Evolutionary conservation across 1,140 invertebrate species (phyloP).

Genomic region (Apis dorsata): DNA sequence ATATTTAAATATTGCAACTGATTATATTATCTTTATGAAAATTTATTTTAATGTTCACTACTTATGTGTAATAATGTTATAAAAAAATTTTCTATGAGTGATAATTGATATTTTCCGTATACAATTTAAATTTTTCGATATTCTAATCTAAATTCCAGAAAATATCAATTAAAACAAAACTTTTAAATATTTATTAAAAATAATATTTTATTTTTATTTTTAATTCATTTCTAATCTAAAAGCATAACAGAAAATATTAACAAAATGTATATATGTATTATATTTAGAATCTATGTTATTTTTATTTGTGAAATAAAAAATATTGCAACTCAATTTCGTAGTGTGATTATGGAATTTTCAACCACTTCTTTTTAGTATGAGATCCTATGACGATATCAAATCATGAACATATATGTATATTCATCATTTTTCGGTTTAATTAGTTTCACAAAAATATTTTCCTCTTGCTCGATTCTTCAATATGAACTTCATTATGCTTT

Average conservation of each 20-base stretch:
- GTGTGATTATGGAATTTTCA: background rate
- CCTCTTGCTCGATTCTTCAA: conserved; percentile 52
- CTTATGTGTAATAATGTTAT: conserved; percentile 24
- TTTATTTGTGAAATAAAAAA: background rate
- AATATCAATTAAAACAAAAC: background rate
- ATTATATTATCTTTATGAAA: background rate
- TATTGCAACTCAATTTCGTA: background rate
- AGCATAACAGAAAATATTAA: conserved; percentile 21
- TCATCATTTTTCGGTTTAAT: conserved; percentile 37
- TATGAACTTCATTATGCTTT: conserved; percentile 65
- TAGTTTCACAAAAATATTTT: conserved; percentile 41
- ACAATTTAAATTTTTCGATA: background rate
- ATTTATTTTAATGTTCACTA: background rate
- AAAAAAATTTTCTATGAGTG: conserved; percentile 21
- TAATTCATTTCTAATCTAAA: background rate
- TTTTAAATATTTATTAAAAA: background rate
- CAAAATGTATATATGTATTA: background rate
- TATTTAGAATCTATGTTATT: background rate
- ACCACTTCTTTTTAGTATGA: background rate
- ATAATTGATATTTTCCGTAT: conserved; percentile 28
- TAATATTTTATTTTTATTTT: conserved; percentile 6
- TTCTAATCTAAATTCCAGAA: background rate
- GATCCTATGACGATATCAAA: background rate
- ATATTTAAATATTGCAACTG: background rate
- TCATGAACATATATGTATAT: conserved; percentile 21